Base-by-base conservation (phyloP, 2,888 invertebrate species). In the Gymnocheta viridis region DNA sequence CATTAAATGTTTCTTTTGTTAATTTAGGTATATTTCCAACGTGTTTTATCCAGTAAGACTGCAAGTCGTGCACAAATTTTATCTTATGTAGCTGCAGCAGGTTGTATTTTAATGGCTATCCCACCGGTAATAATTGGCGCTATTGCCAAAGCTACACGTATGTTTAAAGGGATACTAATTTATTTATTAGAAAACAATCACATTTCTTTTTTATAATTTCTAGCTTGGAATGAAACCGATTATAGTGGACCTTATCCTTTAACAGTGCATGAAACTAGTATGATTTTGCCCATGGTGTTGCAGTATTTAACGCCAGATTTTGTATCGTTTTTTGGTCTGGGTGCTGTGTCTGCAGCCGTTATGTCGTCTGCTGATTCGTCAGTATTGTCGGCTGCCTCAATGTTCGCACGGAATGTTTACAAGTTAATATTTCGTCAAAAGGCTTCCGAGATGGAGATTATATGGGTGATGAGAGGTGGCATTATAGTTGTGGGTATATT, bases 331-430 rank as follows among this genome's bases (percentile, higher is more conserved):
- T 97, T 99, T 91, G 99, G 99, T 7, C 94, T 99, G 86, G 99
- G 99, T 0, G 99, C 99, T 7, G 98, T 99, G 7, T 99, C 99
- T 0, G 99, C 99, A 1, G 99, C 99, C 22, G 99, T 99, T 86
- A 99, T 99, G 99, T 99, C 99, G 44, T 99, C 99, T 0, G 99
- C 99, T 0, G 99, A 99, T 92, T 99, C 99, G 72, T 99, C 99
- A 87, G 98, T 99, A 67, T 94, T 99, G 22, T 98, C 99, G 24
- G 99, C 99, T 3, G 98, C 98, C 87, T 98, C 99, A 32, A 99
- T 99, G 99, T 99, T 99, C 91, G 99, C 99, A 85, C 95, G 99
- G 91, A 99, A 99, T 92, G 97, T 99, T 87, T 99, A 99, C 94
- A 98, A 97, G 93, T 94, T 98, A 92, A 98, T 99, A 91, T 98